phyloP scores from a whole-genome alignment of 2,888 invertebrate genomes.

The Branchipolynoe longqiensis region DNA sequence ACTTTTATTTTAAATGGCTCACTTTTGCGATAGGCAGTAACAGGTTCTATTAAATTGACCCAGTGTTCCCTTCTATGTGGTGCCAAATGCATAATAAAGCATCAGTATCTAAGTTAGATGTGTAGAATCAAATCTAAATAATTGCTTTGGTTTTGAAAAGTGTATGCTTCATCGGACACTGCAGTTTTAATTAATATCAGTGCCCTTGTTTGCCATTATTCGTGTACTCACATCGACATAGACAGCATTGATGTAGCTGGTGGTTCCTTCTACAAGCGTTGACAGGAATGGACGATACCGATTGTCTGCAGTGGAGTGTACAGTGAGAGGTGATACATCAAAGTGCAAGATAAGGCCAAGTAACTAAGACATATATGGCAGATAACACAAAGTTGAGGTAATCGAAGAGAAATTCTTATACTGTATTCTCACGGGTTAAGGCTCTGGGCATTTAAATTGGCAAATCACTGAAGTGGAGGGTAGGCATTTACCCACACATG shows the following conservation, averaged over 20 bases:
- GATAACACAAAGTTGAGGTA: neutral
- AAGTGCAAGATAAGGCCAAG: too few species aligned
- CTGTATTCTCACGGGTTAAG: neutral
- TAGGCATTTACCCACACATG: too few species aligned
- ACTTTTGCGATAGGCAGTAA: neutral
- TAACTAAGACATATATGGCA: neutral
- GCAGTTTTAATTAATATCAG: neutral
- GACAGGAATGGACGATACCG: constrained; percentile 43
- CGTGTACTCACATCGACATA: constrained; percentile 48
- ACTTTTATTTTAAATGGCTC: neutral
- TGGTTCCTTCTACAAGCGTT: constrained; percentile 20
- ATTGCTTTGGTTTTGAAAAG: too few species aligned
- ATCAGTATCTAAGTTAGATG: too few species aligned
- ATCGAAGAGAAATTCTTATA: neutral
- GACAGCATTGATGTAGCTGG: constrained; percentile 52
- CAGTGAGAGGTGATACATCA: too few species aligned
- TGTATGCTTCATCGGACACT: neutral
- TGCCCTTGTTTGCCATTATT: neutral
- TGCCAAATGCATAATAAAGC: too few species aligned
- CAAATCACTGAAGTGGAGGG: too few species aligned
- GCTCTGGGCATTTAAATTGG: too few species aligned
- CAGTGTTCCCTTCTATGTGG: too few species aligned
- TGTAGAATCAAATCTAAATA: too few species aligned
- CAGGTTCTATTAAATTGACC: too few species aligned
- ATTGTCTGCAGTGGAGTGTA: too few species aligned